Conservation (phyloP, 1,140 invertebrate genomes). For the Drosophila elegans region DNA sequence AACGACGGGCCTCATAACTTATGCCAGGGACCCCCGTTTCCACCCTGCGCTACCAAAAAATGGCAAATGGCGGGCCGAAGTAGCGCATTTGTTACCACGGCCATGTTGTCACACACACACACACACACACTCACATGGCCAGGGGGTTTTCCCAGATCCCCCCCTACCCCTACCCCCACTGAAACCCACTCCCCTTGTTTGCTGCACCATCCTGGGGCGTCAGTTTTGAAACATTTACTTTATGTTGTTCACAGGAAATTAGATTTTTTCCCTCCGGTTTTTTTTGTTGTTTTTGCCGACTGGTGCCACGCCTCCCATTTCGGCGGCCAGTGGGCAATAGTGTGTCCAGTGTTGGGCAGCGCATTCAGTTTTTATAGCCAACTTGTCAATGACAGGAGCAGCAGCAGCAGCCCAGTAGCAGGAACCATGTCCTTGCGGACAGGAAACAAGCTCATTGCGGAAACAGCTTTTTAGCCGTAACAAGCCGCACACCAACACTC, state of each 20-base stretch:
- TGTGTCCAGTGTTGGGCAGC: slow-evolving; percentile 59
- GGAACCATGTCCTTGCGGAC: slow-evolving; percentile 72
- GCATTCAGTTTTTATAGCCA: slow-evolving; percentile 72
- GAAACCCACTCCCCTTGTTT: not conserved
- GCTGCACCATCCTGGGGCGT: slow-evolving; percentile 47
- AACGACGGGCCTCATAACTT: slow-evolving; percentile 65
- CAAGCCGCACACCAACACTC: slow-evolving; percentile 56
- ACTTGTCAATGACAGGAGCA: slow-evolving; percentile 75
- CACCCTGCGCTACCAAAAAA: slow-evolving; percentile 49
- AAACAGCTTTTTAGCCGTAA: slow-evolving; percentile 81
- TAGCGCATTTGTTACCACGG: slow-evolving; percentile 74
- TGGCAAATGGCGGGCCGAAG: slow-evolving; percentile 60
- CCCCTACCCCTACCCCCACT: not conserved
- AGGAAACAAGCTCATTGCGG: slow-evolving; percentile 82
- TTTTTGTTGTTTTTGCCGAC: slow-evolving; percentile 11
- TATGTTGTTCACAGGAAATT: slow-evolving; percentile 83
- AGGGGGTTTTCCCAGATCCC: slow-evolving; percentile 7
- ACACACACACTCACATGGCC: slow-evolving; percentile 18
- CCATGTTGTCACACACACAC: slow-evolving; percentile 67
- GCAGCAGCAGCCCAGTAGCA: slow-evolving; percentile 10
- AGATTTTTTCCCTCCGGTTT: slow-evolving; percentile 58
- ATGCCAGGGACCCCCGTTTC: slow-evolving; percentile 48
- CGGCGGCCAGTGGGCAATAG: slow-evolving; percentile 1
- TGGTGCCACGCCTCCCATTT: slow-evolving; percentile 35
- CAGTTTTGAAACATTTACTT: slow-evolving; percentile 83